A percentile compares a stretch with the other conserved stretches of the same genome.
Evolutionary conservation across 2,797 vertebrate species (phyloP).

Genomic region (Malurus leucopterus): DNA sequence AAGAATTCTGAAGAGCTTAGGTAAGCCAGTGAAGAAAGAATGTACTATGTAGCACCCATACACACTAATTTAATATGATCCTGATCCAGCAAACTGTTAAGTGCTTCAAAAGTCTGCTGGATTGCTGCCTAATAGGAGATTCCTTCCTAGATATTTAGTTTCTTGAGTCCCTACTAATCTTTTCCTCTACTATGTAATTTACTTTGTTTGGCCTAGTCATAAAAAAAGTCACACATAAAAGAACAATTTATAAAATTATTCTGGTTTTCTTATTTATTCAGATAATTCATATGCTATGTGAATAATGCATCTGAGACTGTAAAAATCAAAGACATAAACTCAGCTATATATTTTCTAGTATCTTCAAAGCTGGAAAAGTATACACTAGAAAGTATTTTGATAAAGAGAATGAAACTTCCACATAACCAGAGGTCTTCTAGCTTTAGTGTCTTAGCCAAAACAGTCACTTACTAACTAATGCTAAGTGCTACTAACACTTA

Average conservation of each 20-base stretch:
- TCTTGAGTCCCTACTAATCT: neutral
- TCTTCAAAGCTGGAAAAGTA: neutral
- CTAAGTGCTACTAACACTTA: neutral
- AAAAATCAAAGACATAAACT: neutral
- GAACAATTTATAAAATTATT: neutral
- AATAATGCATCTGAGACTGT: neutral
- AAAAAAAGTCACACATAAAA: neutral
- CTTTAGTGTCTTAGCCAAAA: neutral
- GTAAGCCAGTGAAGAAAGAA: neutral
- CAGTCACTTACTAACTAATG: neutral
- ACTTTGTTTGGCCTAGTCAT: neutral
- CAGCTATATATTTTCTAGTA: neutral
- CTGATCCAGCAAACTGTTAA: neutral
- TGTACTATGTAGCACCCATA: neutral
- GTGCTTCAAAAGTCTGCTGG: neutral
- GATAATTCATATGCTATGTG: neutral
- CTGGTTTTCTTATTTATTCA: neutral
- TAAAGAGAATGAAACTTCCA: neutral
- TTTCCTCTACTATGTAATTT: neutral
- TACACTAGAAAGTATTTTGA: neutral
- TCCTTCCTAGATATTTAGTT: neutral
- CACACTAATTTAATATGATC: neutral
- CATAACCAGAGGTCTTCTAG: neutral
- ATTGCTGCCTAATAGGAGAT: neutral
- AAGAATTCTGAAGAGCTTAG: neutral